Conservation (phyloP, 2,113 vertebrate species). For the Indicator maculatus region DNA sequence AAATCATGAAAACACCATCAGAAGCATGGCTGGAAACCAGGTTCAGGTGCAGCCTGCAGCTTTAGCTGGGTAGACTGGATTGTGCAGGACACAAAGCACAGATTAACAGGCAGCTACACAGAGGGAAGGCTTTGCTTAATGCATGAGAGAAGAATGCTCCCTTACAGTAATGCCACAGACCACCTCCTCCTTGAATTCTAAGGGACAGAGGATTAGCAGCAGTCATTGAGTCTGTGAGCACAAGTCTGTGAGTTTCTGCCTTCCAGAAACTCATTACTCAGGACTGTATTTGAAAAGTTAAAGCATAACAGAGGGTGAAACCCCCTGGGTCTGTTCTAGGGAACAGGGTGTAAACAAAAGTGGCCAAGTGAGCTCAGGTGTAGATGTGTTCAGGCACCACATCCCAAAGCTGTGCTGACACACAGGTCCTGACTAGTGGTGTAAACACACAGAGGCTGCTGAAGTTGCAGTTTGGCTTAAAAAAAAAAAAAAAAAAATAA, state of each 20-base stretch:
- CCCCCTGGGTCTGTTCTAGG: background rate
- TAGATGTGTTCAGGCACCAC: background rate
- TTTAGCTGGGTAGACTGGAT: background rate
- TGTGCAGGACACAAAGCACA: background rate
- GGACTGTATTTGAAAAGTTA: background rate
- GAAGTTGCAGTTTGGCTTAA: background rate
- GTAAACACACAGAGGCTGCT: background rate
- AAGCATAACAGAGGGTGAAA: background rate
- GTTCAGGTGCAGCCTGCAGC: background rate
- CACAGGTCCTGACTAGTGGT: fast-evolving
- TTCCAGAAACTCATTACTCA: fast-evolving
- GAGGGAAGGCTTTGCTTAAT: background rate
- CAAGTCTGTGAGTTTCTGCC: no score
- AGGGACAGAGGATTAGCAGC: background rate
- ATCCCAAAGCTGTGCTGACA: background rate
- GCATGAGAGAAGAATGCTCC: fast-evolving
- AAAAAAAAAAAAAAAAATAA: background rate
- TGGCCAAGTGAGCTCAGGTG: background rate
- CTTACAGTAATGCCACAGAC: background rate
- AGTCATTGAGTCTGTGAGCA: background rate
- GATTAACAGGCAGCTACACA: fast-evolving
- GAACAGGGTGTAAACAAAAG: background rate
- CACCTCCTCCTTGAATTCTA: background rate
- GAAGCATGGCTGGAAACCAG: background rate
- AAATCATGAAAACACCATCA: fast-evolving